Base-by-base conservation (phyloP, 2,888 invertebrate genomes). In the Lochmaea capreae region DNA sequence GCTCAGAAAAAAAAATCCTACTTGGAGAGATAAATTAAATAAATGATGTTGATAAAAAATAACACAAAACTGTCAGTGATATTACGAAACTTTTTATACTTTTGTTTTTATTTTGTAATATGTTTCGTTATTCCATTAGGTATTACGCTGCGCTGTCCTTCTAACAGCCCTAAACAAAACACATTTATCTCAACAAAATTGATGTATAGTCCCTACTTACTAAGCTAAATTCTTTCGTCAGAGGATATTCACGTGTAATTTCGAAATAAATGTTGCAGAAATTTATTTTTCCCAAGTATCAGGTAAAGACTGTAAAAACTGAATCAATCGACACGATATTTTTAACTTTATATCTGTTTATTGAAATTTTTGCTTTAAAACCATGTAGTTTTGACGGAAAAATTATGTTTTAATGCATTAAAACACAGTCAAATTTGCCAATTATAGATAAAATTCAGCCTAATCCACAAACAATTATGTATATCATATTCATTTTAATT, bases 41-140 rank as follows among this genome's bases (percentile, higher is more conserved):
- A 22, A 46, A 59, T 59, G 6, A 33, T 16, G 26, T 2, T 39
- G 33, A 39, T 39, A 39, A 33, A 33, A 59, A n/a, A 59, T 59
- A 12, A 59, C 26, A 33, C 26, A 12, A 39, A 33, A 26, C 14
- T 18, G 9, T 5, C 33, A 59, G 26, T 33, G 11, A 59, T 59
- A 59, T 33, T 26, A 4, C 14, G 68, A 74, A 65, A 73, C 67
- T 39, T 39, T 39, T 62, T 46, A 18, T 71, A 71, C 58, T 46
- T 65, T 42, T 63, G 46, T 59, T 58, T 63, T 63, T 39, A 39
- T 39, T 39, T 39, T 39, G 33, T 39, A 39, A 39, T 39, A 39
- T 39, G 33, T 39, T 39, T 39, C 9, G 57, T 67, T 73, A 66
- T 54, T 61, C 46, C 46, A 46, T 12, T 11, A 46, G 14, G 46